Conservation (phyloP, 2,888 invertebrate species). For the Eurytoma adleriae region DNA sequence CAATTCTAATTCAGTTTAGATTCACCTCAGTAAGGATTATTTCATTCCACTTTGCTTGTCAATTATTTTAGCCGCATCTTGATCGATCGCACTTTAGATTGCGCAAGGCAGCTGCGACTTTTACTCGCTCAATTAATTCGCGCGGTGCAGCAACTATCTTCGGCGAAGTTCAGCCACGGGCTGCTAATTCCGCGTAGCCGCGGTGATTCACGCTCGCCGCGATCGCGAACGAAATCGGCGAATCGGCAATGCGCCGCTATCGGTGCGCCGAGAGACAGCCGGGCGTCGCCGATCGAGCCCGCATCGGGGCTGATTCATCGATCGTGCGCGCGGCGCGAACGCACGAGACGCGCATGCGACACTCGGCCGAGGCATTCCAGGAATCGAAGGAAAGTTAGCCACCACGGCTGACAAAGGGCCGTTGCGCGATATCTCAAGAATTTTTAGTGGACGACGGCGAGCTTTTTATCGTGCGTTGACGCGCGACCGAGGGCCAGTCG, state of each 20-base stretch:
- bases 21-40: no score
- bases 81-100: no score
- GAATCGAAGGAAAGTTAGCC: conserved; percentile 35
- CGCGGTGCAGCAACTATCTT: background rate
- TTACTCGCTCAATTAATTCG: background rate
- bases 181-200: no score
- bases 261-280: conserved; percentile 42
- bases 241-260: conserved; percentile 2
- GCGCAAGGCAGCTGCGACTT: no score
- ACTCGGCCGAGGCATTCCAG: conserved; percentile 9
- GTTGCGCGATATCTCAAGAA: background rate
- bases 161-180: no score
- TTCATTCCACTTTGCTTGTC: no score
- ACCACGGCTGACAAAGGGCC: conserved; percentile 25
- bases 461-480: no score
- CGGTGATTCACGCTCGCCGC: background rate
- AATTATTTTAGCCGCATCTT: no score
- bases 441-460: no score
- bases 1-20: no score
- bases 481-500: no score
- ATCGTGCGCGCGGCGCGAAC: conserved; percentile 6
- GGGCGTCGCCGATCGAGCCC: conserved; percentile 37
- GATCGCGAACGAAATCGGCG: background rate
- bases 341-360: background rate
- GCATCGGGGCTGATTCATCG: conserved; percentile 32